phyloP scores from a whole-genome alignment of 1,140 invertebrate species.

The Heliconius hewitsoni region DNA sequence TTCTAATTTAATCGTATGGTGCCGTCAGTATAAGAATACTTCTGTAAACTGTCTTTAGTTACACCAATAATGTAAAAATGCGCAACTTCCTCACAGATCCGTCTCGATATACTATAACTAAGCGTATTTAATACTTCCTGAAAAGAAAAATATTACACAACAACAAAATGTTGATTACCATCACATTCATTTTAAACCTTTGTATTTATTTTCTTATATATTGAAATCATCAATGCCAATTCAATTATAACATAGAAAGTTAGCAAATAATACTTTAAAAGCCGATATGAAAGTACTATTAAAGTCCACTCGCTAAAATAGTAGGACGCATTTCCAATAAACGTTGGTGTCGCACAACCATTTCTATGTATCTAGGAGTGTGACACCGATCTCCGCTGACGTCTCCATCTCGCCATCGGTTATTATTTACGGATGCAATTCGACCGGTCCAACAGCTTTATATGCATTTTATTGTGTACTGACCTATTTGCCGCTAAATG shows the following conservation, averaged over 20 bases:
- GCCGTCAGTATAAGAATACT: background rate
- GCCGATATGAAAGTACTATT: conserved; percentile 9
- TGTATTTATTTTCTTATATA: background rate
- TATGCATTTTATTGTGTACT: conserved; percentile 44
- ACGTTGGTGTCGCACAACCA: conserved; percentile 30
- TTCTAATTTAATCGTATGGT: background rate
- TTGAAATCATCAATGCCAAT: background rate
- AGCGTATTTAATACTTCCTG: background rate
- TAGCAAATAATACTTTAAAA: background rate
- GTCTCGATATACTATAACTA: background rate
- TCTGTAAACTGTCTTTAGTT: background rate
- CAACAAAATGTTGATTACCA: background rate
- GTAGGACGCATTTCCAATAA: conserved; percentile 30
- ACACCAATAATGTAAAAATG: conserved; percentile 3
- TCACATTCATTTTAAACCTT: background rate
- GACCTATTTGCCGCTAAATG: conserved; percentile 43
- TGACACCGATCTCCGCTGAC: conserved; percentile 36
- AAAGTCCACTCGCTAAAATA: background rate
- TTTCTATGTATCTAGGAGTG: conserved; percentile 49
- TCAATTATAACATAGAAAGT: conserved; percentile 14
- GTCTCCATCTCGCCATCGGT: conserved; percentile 24
- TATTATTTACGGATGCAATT: conserved; percentile 48
- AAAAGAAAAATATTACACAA: background rate
- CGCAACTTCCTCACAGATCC: background rate
- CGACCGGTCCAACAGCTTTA: conserved; percentile 39